Percentiles rank a stretch among this genome's conserved stretches.
phyloP scores from a whole-genome alignment of 2,888 invertebrate genomes.

The Synergus umbraculus region DNA sequence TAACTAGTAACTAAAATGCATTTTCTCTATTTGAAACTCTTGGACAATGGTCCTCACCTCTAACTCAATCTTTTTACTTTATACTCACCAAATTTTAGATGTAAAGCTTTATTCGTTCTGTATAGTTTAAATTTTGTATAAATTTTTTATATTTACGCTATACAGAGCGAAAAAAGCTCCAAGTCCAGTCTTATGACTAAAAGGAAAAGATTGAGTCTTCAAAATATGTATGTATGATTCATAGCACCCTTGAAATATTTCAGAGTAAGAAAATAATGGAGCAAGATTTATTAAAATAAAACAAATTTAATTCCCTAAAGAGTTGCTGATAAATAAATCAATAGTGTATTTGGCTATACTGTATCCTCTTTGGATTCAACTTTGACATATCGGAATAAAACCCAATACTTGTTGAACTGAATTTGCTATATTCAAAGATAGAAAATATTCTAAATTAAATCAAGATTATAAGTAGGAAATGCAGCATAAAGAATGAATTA shows the following conservation, averaged over 20 bases:
- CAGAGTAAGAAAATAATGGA: neutral
- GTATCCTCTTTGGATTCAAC: slow-evolving; percentile 22
- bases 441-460: neutral
- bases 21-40: no score
- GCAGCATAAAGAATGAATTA: slow-evolving; percentile 11
- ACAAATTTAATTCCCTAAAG: neutral
- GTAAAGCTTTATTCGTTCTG: no score
- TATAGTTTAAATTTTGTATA: no score
- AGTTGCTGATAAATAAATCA: slow-evolving; percentile 20
- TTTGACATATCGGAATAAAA: slow-evolving; percentile 39
- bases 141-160: no score
- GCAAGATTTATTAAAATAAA: neutral
- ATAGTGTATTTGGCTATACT: slow-evolving; percentile 25
- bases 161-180: no score
- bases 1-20: no score
- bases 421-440: neutral
- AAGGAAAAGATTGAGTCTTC: no score
- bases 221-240: no score
- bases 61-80: no score
- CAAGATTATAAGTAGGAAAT: neutral
- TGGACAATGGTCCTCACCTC: no score
- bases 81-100: no score
- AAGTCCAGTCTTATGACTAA: no score
- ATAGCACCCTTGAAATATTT: neutral
- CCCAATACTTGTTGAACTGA: slow-evolving; percentile 27